These are phyloP conservation scores for Sebastes taczanowskii DNA, from an alignment of 2,797 vertebrate species.

Conservation along the genomic window DNA sequence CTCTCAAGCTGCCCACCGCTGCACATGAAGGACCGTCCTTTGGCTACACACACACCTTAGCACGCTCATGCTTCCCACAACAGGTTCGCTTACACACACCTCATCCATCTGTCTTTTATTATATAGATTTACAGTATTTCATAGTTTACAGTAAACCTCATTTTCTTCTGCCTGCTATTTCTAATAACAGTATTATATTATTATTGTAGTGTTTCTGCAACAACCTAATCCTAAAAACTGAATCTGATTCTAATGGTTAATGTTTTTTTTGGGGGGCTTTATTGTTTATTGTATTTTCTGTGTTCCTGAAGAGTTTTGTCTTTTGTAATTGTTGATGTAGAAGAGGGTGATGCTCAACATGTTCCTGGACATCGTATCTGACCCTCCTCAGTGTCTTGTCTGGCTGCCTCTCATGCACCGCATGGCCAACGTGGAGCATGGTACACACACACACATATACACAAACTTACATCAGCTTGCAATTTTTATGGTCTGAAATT, in stretches of 20 bases:
- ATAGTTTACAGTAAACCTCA: background rate
- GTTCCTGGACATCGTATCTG: slow-evolving; percentile 91
- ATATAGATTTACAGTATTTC: background rate
- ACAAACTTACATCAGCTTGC: background rate
- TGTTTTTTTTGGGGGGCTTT: background rate
- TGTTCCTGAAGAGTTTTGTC: slow-evolving; percentile 4
- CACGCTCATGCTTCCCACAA: slow-evolving; percentile 91
- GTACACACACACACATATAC: slow-evolving; percentile 69
- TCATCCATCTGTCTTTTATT: background rate
- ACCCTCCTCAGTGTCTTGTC: slow-evolving; percentile 94
- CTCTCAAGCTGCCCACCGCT: slow-evolving; percentile 89
- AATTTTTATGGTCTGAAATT: background rate
- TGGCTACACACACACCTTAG: slow-evolving; percentile 88
- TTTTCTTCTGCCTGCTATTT: background rate
- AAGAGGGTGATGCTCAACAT: slow-evolving; percentile 93
- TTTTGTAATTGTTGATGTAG: slow-evolving; percentile 70
- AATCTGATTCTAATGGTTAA: background rate
- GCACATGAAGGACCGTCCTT: slow-evolving; percentile 95
- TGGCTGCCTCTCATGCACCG: slow-evolving; percentile 97
- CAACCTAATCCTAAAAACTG: no score
- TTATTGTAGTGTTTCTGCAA: no score
- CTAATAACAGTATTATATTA: no score
- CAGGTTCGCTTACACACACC: slow-evolving; percentile 79
- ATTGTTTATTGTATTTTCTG: background rate
- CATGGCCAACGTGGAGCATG: slow-evolving; percentile 93